These are phyloP conservation scores for Eubucco bourcierii DNA, from an alignment of 2,113 vertebrate genomes.

Conservation along the genomic window DNA sequence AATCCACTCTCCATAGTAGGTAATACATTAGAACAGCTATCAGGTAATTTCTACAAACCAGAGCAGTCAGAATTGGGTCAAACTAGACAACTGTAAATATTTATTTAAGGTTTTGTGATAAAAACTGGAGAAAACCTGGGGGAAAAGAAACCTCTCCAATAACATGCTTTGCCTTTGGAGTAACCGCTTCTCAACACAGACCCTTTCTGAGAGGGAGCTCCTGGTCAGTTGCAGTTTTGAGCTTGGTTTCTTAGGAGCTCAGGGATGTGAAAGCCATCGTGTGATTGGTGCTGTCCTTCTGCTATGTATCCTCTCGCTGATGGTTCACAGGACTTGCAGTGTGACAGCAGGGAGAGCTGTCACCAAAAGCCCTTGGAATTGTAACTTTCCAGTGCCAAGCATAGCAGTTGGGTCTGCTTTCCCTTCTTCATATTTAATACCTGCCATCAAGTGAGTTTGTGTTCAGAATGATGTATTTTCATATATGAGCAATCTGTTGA, in stretches of 20 bases:
- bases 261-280: background rate
- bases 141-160: background rate
- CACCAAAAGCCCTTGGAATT: background rate
- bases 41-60: background rate
- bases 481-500: background rate
- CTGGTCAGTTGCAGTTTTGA: background rate
- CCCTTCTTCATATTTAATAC: background rate
- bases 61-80: background rate
- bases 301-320: background rate
- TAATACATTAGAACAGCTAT: conserved; percentile 9
- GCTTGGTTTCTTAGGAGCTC: background rate
- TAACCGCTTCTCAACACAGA: background rate
- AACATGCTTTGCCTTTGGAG: background rate
- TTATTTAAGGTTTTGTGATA: background rate
- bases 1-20: background rate
- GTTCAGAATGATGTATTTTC: background rate
- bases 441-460: background rate
- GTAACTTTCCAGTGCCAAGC: background rate
- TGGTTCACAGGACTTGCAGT: background rate
- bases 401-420: background rate
- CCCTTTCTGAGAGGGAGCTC: background rate
- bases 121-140: background rate
- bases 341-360: background rate
- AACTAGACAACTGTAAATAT: background rate
- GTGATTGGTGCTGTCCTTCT: fast-evolving